A percentile compares a stretch with the other conserved stretches of the same genome.
phyloP scores from a whole-genome alignment of 2,797 vertebrate species.

The Arctocebus calabarensis region DNA sequence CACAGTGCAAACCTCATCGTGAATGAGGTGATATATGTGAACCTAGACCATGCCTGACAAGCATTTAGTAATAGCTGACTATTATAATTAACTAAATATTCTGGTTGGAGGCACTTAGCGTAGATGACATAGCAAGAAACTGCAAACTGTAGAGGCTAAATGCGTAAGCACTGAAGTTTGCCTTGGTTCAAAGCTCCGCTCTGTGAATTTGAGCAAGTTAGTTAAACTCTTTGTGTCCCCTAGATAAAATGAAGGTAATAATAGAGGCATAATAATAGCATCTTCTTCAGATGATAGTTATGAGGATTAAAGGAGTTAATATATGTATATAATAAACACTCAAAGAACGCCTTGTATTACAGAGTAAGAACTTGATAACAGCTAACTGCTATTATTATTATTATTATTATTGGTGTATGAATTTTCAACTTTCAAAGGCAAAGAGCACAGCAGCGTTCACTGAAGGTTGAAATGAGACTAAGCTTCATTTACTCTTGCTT shows the following conservation, averaged over 20 bases:
- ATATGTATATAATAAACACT: not conserved
- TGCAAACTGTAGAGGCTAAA: not conserved
- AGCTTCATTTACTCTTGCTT: constrained; percentile 18
- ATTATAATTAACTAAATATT: not conserved
- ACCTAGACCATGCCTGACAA: not conserved
- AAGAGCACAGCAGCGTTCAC: not conserved
- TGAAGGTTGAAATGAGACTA: constrained; percentile 24
- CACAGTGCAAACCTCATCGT: not conserved
- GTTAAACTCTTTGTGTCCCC: constrained; percentile 14
- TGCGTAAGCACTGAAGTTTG: not conserved
- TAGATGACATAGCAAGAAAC: not conserved
- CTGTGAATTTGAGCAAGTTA: not conserved
- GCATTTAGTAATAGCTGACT: not conserved
- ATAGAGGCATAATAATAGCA: not conserved
- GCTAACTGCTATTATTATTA: not conserved
- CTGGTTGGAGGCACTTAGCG: not conserved
- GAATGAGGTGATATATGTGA: not conserved
- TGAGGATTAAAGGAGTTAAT: constrained; percentile 45
- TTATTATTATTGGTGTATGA: not conserved
- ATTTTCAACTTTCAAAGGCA: constrained; percentile 48
- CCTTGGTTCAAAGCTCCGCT: not conserved
- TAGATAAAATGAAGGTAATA: constrained; percentile 44
- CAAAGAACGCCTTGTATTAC: constrained; percentile 16
- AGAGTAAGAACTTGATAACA: constrained; percentile 15
- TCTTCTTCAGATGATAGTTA: constrained; percentile 14